Percentiles rank a stretch among this genome's conserved stretches.
Evolutionary conservation across 2,113 vertebrate species (phyloP).

Genomic region (Hyperoodon ampullatus): DNA sequence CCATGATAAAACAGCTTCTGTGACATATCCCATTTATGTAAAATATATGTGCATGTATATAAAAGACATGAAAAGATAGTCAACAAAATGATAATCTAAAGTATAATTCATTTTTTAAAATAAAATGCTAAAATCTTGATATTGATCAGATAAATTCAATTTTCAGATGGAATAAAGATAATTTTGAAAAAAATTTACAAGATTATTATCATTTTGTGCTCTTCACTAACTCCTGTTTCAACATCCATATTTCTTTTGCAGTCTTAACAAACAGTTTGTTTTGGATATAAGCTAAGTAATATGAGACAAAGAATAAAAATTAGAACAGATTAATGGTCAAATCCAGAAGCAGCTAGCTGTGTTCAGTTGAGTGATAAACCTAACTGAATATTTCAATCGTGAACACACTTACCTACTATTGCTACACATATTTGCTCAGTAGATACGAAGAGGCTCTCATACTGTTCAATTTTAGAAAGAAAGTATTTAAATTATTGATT

Average conservation of each 20-base stretch:
- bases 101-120: not conserved
- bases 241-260: not conserved
- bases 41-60: not conserved
- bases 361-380: not conserved
- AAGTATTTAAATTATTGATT: conserved; percentile 9
- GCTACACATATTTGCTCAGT: not conserved
- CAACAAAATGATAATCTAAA: conserved; percentile 24
- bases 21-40: not conserved
- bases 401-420: not conserved
- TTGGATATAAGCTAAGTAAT: conserved; percentile 24
- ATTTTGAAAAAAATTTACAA: not conserved
- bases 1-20: not conserved
- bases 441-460: not conserved
- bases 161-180: conserved; percentile 18
- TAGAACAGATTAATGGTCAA: not conserved
- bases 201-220: conserved; percentile 16
- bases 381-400: not conserved
- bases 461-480: not conserved
- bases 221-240: not conserved
- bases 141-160: not conserved
- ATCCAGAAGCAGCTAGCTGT: not conserved
- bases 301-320: conserved; percentile 3
- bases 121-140: conserved; percentile 35
- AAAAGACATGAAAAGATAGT: not conserved
- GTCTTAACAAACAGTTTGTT: not conserved